Conservation (phyloP, 2,888 invertebrate species). For the Synanthedon myopaeformis region DNA sequence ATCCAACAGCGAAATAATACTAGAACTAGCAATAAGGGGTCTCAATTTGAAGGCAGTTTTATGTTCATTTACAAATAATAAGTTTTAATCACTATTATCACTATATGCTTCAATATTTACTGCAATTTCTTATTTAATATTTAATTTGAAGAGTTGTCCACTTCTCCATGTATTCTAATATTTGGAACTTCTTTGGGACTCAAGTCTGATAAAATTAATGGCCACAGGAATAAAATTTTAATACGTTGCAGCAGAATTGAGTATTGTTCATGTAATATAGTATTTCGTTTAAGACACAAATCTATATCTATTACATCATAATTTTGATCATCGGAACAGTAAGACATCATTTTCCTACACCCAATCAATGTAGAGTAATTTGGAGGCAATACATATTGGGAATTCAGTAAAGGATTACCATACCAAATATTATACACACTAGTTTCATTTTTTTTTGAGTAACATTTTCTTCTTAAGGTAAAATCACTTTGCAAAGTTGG, state of each 20-base stretch:
- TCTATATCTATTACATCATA: slow-evolving; percentile 16
- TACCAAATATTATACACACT: slow-evolving; percentile 33
- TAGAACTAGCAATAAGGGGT: too few species aligned
- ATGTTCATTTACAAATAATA: too few species aligned
- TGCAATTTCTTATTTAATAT: too few species aligned
- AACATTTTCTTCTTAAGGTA: slow-evolving; percentile 31
- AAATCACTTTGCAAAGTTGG: slow-evolving; percentile 20
- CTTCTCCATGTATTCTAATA: too few species aligned
- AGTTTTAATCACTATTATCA: too few species aligned
- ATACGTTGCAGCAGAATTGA: slow-evolving; percentile 31
- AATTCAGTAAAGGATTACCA: slow-evolving; percentile 18
- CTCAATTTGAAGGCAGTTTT: too few species aligned
- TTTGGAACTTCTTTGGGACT: background rate
- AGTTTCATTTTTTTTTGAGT: slow-evolving; percentile 25
- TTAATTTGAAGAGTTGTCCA: too few species aligned
- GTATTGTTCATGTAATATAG: slow-evolving; percentile 23
- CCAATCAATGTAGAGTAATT: slow-evolving; percentile 43
- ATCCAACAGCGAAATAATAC: too few species aligned
- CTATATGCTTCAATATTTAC: too few species aligned
- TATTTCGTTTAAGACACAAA: slow-evolving; percentile 21
- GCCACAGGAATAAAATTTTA: slow-evolving; percentile 23
- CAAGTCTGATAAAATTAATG: background rate
- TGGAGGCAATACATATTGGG: slow-evolving; percentile 39
- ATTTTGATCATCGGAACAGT: slow-evolving; percentile 9
- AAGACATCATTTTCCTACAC: slow-evolving; percentile 33